Evolutionary conservation across 2,888 invertebrate genomes (phyloP).

Genomic region (Rhagium mordax): DNA sequence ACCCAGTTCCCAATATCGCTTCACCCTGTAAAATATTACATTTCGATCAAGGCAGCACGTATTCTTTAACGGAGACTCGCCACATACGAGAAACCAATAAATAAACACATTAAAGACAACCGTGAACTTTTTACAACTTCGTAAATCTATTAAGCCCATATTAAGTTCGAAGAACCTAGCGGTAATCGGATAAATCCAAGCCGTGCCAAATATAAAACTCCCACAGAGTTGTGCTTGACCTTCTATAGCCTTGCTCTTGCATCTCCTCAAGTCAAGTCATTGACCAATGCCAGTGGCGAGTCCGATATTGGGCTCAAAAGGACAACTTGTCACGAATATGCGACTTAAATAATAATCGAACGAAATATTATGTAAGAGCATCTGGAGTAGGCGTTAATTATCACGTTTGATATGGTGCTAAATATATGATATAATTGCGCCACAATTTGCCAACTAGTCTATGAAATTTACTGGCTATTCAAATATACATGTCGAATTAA

Average conservation of each 20-base stretch:
- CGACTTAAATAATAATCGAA: too few species aligned
- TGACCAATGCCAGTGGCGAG: slow-evolving; percentile 37
- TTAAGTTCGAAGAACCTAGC: slow-evolving; percentile 32
- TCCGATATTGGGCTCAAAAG: not conserved
- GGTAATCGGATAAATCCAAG: slow-evolving; percentile 1
- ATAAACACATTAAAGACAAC: not conserved
- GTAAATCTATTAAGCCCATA: not conserved
- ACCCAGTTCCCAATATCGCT: too few species aligned
- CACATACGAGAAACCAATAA: not conserved
- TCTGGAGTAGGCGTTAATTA: too few species aligned
- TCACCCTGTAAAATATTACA: not conserved
- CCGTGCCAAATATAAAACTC: slow-evolving; percentile 23
- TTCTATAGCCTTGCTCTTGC: slow-evolving; percentile 33
- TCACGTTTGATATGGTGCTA: too few species aligned
- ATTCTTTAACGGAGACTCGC: not conserved
- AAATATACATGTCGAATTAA: too few species aligned
- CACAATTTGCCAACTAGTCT: too few species aligned
- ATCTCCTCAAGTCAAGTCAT: slow-evolving; percentile 42
- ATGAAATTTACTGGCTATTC: too few species aligned
- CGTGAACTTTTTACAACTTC: not conserved
- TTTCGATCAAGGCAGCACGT: not conserved
- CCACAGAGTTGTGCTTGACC: slow-evolving; percentile 41
- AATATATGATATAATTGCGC: too few species aligned
- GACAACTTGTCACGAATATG: not conserved
- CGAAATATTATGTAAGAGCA: too few species aligned